phyloP scores from a whole-genome alignment of 2,797 vertebrate genomes.

The Parauchenoglanis ngamensis region DNA sequence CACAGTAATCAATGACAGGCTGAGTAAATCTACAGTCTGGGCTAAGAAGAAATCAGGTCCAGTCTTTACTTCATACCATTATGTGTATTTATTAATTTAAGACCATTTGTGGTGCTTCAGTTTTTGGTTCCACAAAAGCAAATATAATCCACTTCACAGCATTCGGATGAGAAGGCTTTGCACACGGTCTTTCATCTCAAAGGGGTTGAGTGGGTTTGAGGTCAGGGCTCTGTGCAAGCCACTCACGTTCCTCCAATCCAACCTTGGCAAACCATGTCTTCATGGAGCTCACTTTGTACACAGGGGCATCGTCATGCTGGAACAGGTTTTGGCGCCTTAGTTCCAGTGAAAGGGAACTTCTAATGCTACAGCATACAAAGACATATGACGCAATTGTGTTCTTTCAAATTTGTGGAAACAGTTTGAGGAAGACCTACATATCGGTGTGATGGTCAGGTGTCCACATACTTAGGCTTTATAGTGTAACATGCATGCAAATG shows the following conservation, averaged over 20 bases:
- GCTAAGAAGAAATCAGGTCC: not conserved
- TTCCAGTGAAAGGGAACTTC: not conserved
- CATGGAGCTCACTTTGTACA: not conserved
- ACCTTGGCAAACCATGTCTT: not conserved
- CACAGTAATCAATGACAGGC: not conserved
- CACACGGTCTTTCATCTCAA: not conserved
- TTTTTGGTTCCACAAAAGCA: not conserved
- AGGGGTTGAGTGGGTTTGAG: not conserved
- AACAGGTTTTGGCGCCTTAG: not conserved
- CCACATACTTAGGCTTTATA: not conserved
- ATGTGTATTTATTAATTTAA: not conserved
- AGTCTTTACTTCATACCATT: not conserved
- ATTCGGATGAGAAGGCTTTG: not conserved
- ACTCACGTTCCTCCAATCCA: not conserved
- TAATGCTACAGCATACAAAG: not conserved
- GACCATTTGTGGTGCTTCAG: not conserved
- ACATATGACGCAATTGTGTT: not conserved
- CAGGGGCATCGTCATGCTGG: not conserved
- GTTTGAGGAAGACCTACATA: not conserved
- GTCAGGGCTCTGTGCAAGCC: not conserved
- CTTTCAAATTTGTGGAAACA: not conserved
- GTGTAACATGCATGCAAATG: not conserved
- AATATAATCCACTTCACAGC: conserved; percentile 5
- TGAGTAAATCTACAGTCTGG: conserved; percentile 5
- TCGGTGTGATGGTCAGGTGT: not conserved